Conservation (phyloP, 2,888 invertebrate genomes). For the Apantesis nais region DNA sequence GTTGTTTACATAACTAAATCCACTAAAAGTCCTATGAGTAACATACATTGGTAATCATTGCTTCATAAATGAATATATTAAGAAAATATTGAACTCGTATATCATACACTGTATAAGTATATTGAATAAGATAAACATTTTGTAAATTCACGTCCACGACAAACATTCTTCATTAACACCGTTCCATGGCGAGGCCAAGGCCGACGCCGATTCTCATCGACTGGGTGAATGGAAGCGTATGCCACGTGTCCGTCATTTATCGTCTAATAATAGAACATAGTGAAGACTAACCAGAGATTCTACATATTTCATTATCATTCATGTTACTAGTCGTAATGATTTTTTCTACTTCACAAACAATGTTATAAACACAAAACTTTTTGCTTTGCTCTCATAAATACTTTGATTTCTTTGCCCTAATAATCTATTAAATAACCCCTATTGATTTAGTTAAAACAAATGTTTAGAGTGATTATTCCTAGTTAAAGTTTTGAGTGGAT, state of each 20-base stretch:
- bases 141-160: constrained; percentile 41
- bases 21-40: background rate
- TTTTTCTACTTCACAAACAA: constrained; percentile 25
- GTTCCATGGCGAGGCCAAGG: constrained; percentile 72
- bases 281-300: constrained; percentile 37
- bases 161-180: constrained; percentile 70
- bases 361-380: constrained; percentile 18
- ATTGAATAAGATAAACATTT: constrained; percentile 4
- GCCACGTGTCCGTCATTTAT: constrained; percentile 61
- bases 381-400: constrained; percentile 24
- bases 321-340: constrained; percentile 24
- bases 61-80: background rate
- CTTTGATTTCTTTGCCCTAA: constrained; percentile 38
- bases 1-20: background rate
- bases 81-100: constrained; percentile 4
- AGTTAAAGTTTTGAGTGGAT: background rate
- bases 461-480: constrained; percentile 11
- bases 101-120: background rate
- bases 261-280: constrained; percentile 72
- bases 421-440: constrained; percentile 15
- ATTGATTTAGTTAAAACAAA: constrained; percentile 16
- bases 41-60: background rate
- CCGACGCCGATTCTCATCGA: constrained; percentile 59
- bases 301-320: constrained; percentile 33
- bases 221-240: constrained; percentile 77